A percentile compares a stretch with the other conserved stretches of the same genome.
These are phyloP conservation scores for Magallana angulata DNA, from an alignment of 1,140 invertebrate genomes.

Conservation along the genomic window DNA sequence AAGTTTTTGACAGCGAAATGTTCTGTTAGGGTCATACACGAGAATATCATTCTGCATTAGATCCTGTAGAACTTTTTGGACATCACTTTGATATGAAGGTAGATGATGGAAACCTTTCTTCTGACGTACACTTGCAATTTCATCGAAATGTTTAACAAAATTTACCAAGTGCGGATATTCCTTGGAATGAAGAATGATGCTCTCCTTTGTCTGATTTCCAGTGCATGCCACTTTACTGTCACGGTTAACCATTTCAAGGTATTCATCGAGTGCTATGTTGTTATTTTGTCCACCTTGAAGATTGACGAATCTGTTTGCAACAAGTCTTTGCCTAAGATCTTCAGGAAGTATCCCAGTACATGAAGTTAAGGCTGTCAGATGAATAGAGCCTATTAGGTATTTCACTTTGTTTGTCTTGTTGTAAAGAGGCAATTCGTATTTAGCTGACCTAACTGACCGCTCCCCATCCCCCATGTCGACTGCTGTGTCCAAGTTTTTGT, in stretches of 20 bases:
- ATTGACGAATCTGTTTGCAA: conserved; percentile 53
- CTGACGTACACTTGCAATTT: not conserved
- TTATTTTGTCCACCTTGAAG: conserved; percentile 57
- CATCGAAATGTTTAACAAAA: conserved; percentile 50
- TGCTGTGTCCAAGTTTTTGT: conserved; percentile 57
- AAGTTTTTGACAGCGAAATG: conserved; percentile 9
- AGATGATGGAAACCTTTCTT: conserved; percentile 58
- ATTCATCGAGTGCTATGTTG: conserved; percentile 57
- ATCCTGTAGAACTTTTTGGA: conserved; percentile 41
- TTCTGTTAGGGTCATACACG: conserved; percentile 46
- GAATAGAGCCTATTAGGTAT: conserved; percentile 55
- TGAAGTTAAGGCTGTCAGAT: conserved; percentile 43
- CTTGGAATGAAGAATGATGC: conserved; percentile 54
- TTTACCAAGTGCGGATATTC: conserved; percentile 53
- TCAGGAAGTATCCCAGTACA: not conserved
- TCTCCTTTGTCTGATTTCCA: conserved; percentile 46
- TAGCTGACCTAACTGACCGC: conserved; percentile 45
- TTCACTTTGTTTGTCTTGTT: conserved; percentile 57
- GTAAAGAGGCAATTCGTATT: conserved; percentile 57
- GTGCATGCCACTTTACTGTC: conserved; percentile 54
- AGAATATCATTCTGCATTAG: conserved; percentile 52
- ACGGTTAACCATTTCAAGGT: conserved; percentile 55
- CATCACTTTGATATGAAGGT: conserved; percentile 51
- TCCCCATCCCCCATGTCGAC: conserved; percentile 58
- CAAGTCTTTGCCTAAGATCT: conserved; percentile 47